These are phyloP conservation scores for Synanceia verrucosa DNA, from an alignment of 2,797 vertebrate genomes.

Conservation along the genomic window DNA sequence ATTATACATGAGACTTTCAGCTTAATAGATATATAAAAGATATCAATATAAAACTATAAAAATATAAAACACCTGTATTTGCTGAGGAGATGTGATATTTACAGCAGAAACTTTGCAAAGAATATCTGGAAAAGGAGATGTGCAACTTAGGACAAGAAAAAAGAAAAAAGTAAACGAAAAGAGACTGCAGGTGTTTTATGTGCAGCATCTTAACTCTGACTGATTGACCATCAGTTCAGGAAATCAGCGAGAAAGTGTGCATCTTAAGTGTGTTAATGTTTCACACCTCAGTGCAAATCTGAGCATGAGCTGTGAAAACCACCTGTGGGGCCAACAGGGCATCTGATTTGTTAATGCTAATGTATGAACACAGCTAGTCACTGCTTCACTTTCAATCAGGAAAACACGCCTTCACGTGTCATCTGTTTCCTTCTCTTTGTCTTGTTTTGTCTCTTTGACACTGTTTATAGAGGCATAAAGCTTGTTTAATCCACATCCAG, in stretches of 20 bases:
- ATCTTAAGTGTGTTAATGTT: background rate
- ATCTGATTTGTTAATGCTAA: background rate
- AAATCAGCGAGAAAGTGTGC: slow-evolving; percentile 6
- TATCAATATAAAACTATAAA: no score
- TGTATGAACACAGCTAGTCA: background rate
- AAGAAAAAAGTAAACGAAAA: no score
- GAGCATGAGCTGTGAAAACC: background rate
- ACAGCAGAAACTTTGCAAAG: no score
- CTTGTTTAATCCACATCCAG: no score
- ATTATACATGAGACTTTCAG: no score
- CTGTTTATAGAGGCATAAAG: background rate
- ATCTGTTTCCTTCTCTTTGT: background rate
- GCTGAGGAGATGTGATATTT: no score
- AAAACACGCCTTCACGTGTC: background rate
- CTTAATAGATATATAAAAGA: no score
- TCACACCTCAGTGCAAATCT: background rate
- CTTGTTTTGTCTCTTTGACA: background rate
- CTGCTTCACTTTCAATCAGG: background rate
- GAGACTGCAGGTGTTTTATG: no score
- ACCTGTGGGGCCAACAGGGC: background rate
- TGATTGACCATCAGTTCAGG: slow-evolving; percentile 17
- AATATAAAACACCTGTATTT: no score
- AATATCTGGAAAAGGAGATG: no score
- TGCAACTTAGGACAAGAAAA: no score
- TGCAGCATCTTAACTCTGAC: slow-evolving; percentile 18